Percentiles rank a stretch among this genome's conserved stretches.
phyloP scores from a whole-genome alignment of 2,797 vertebrate genomes.

The Danio choprae region DNA sequence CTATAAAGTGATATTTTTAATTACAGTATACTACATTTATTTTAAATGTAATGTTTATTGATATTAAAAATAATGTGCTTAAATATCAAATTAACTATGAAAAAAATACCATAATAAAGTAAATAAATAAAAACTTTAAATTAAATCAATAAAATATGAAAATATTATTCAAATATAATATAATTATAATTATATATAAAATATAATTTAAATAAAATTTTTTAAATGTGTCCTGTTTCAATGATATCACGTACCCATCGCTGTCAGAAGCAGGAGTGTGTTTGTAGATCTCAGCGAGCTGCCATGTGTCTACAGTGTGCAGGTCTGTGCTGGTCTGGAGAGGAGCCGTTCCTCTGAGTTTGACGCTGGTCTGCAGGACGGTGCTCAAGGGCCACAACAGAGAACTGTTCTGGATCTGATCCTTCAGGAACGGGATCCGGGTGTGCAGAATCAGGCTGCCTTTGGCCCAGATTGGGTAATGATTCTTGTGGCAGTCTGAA shows the following conservation, averaged over 20 bases:
- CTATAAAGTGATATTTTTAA: too few species aligned
- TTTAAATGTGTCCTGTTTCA: too few species aligned
- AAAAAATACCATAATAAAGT: too few species aligned
- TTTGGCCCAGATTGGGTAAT: conserved; percentile 67
- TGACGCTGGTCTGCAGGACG: conserved; percentile 78
- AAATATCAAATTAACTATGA: too few species aligned
- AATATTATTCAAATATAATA: too few species aligned
- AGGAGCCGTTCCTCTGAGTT: conserved; percentile 71
- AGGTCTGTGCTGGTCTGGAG: conserved; percentile 72
- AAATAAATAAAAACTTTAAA: too few species aligned
- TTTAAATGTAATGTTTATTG: too few species aligned
- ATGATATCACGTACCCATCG: conserved; percentile 67
- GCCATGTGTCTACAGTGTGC: conserved; percentile 65
- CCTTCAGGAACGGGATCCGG: conserved; percentile 68
- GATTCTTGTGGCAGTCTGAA: conserved; percentile 80
- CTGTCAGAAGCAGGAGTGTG: conserved; percentile 62
- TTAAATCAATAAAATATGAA: too few species aligned
- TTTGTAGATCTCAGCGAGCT: conserved; percentile 68
- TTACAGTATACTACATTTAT: too few species aligned
- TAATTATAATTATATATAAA: too few species aligned
- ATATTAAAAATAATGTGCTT: too few species aligned
- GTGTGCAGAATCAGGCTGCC: conserved; percentile 81
- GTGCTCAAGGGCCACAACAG: conserved; percentile 82
- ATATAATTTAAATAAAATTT: too few species aligned
- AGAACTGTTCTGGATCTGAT: conserved; percentile 72